A percentile compares a stretch with the other conserved stretches of the same genome.
phyloP scores from a whole-genome alignment of 2,888 invertebrate genomes.

The Drosophila kanekoi region DNA sequence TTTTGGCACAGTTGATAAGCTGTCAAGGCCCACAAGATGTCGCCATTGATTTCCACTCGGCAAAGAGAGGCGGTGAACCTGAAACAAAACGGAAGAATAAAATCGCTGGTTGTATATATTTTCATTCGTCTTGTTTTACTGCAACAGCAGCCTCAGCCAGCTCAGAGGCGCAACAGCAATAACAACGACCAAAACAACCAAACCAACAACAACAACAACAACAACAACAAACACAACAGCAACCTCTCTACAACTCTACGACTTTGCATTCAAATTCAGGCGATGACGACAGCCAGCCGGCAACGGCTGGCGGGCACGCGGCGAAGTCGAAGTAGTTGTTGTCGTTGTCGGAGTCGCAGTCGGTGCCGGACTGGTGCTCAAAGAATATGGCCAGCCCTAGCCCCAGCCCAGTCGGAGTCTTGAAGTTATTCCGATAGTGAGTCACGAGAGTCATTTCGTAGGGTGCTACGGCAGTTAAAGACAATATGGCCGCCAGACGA shows the following conservation, averaged over 20 bases:
- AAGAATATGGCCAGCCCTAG: conserved; percentile 47
- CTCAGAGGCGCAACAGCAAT: conserved; percentile 20
- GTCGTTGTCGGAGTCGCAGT: conserved; percentile 26
- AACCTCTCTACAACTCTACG: conserved; percentile 35
- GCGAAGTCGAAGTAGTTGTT: conserved; percentile 32
- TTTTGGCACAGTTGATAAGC: conserved; percentile 11
- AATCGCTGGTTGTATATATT: conserved; percentile 51
- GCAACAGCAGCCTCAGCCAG: conserved; percentile 28
- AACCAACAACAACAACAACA: conserved; percentile 22
- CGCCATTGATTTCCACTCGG: conserved; percentile 2
- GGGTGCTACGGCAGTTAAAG: conserved; percentile 22
- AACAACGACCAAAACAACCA: conserved; percentile 23
- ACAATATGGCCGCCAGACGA: conserved; percentile 7
- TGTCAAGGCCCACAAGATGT: conserved; percentile 9
- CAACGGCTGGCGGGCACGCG: conserved; percentile 17
- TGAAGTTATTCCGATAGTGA: conserved; percentile 54
- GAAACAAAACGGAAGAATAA: conserved; percentile 50
- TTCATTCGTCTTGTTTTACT: conserved; percentile 34
- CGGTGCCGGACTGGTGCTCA: conserved; percentile 29
- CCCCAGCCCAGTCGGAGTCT: conserved; percentile 29
- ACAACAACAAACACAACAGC: conserved; percentile 19
- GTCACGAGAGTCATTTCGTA: conserved; percentile 29
- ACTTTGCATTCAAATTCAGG: conserved; percentile 67
- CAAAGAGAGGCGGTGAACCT: conserved; percentile 1
- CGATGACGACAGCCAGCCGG: conserved; percentile 71